Conservation (phyloP, 2,113 vertebrate species). For the Bos indicus region DNA sequence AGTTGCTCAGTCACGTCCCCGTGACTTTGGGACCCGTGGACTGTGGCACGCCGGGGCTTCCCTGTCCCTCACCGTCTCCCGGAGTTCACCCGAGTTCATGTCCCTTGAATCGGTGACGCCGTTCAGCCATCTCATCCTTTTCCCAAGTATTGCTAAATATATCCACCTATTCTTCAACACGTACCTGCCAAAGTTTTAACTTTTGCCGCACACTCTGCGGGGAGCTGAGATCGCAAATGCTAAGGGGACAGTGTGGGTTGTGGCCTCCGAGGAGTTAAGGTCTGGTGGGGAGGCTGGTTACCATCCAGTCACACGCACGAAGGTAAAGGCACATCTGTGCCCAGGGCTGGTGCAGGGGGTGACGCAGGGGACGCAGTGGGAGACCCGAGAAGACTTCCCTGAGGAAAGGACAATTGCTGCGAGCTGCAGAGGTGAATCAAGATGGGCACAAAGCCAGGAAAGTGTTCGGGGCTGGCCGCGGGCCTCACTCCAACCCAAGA, state of each 20-base stretch:
- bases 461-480: fast-evolving
- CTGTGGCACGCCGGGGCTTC: neutral
- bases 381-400: too few relatives aligned
- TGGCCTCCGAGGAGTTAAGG: neutral
- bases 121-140: neutral
- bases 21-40: fast-evolving
- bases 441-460: neutral
- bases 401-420: neutral
- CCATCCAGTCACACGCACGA: neutral
- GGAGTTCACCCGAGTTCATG: neutral
- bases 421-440: neutral
- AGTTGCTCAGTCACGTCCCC: fast-evolving
- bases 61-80: neutral
- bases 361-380: fast-evolving
- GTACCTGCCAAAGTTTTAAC: fast-evolving
- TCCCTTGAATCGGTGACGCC: neutral
- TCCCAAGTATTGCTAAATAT: neutral
- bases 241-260: neutral
- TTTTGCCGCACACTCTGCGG: neutral
- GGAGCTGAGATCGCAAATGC: neutral
- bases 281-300: neutral
- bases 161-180: neutral
- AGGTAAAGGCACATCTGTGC: fast-evolving
- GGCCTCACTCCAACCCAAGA: fast-evolving
- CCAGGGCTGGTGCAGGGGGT: neutral